A percentile compares a stretch with the other conserved stretches of the same genome.
Conservation (phyloP, 2,888 invertebrate genomes). For the Hypsopygia costalis region DNA sequence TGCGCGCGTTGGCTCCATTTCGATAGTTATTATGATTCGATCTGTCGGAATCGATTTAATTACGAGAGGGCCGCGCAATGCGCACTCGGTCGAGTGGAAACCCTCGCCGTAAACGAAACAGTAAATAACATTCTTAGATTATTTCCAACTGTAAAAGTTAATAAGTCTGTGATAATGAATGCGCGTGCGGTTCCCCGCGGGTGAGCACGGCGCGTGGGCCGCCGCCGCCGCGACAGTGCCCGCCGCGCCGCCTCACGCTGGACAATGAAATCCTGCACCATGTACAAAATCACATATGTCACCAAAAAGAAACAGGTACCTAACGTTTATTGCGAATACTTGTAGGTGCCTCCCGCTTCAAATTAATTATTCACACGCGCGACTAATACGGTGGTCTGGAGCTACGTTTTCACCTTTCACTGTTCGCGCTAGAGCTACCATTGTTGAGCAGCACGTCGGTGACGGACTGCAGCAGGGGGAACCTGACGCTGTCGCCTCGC, state of each 20-base stretch:
- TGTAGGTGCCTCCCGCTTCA: conserved; percentile 1
- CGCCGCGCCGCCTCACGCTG: conserved; percentile 5
- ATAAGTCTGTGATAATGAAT: conserved; percentile 55
- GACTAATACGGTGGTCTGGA: neutral
- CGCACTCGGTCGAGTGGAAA: conserved; percentile 52
- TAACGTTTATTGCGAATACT: conserved; percentile 19
- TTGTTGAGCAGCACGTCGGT: conserved; percentile 35
- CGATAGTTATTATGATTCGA: neutral
- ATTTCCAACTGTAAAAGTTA: conserved; percentile 69
- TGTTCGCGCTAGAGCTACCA: neutral
- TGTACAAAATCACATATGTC: conserved; percentile 75
- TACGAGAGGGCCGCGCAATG: conserved; percentile 15
- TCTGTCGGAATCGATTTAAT: neutral
- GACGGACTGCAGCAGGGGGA: conserved; percentile 42
- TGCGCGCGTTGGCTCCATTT: neutral
- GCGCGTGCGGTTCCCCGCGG: conserved; percentile 54
- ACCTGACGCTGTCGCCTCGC: conserved; percentile 18
- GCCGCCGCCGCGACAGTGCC: conserved; percentile 20
- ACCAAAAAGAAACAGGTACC: conserved; percentile 67
- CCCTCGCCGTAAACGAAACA: conserved; percentile 43
- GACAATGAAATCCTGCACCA: conserved; percentile 66
- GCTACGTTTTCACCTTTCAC: conserved; percentile 6
- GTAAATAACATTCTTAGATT: conserved; percentile 46
- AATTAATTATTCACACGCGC: conserved; percentile 3
- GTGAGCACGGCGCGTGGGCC: conserved; percentile 35